phyloP scores from a whole-genome alignment of 2,888 invertebrate genomes.

The Schizotus pectinicornis region DNA sequence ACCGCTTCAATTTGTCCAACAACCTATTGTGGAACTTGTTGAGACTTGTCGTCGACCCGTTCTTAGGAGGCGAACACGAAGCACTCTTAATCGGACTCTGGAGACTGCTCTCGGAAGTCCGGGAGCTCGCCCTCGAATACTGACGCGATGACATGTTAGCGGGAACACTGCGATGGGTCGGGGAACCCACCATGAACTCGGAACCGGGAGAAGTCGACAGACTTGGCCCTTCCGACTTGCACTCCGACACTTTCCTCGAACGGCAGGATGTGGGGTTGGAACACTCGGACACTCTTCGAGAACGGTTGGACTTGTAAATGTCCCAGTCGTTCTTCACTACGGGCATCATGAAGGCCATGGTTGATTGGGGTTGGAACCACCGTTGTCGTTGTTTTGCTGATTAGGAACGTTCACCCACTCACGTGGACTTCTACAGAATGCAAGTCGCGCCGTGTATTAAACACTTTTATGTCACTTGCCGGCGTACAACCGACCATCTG shows the following conservation, averaged over 20 bases:
- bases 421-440: slow-evolving; percentile 24
- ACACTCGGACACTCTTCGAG: slow-evolving; percentile 77
- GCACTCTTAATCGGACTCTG: slow-evolving; percentile 73
- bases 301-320: slow-evolving; percentile 85
- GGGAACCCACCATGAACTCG: slow-evolving; percentile 62
- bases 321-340: slow-evolving; percentile 94
- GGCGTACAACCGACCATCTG: slow-evolving; percentile 35
- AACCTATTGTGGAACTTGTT: slow-evolving; percentile 83
- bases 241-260: slow-evolving; percentile 76
- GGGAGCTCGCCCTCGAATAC: slow-evolving; percentile 65
- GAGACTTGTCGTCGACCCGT: slow-evolving; percentile 65
- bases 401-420: not conserved
- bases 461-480: slow-evolving; percentile 43
- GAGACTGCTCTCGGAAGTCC: slow-evolving; percentile 68
- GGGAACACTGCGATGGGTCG: slow-evolving; percentile 70
- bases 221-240: slow-evolving; percentile 76
- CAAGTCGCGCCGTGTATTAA: slow-evolving; percentile 27
- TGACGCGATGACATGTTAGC: slow-evolving; percentile 68
- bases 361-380: slow-evolving; percentile 13
- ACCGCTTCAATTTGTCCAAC: slow-evolving; percentile 78
- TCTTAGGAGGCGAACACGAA: slow-evolving; percentile 69
- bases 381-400: not conserved
- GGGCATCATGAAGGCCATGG: slow-evolving; percentile 95
- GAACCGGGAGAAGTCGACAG: slow-evolving; percentile 70
- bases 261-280: slow-evolving; percentile 68